Percentiles rank a stretch among this genome's conserved stretches.
Evolutionary conservation across 1,140 invertebrate species (phyloP).

Genomic region (Chironomus tepperi): DNA sequence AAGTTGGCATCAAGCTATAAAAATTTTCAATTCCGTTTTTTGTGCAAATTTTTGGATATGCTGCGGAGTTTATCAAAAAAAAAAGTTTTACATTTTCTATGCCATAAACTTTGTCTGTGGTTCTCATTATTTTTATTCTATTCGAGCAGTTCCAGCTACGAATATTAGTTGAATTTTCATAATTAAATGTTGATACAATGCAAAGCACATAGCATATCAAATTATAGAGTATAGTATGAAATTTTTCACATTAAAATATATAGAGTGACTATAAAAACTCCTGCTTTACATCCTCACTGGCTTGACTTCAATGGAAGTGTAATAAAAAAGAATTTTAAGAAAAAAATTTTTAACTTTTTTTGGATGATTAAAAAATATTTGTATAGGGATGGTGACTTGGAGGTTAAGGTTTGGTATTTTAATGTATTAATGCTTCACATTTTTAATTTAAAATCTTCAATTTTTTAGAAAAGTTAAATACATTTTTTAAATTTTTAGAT

Average conservation of each 20-base stretch:
- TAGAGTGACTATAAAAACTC: neutral
- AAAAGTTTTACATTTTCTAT: neutral
- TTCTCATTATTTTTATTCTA: neutral
- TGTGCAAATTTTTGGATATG: neutral
- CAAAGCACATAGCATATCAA: slow-evolving; percentile 12
- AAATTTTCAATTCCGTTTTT: neutral
- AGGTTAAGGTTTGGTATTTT: too few species aligned
- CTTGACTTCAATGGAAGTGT: neutral
- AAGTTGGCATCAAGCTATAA: neutral
- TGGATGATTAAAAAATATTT: neutral
- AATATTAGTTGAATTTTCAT: slow-evolving; percentile 16
- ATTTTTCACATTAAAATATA: neutral
- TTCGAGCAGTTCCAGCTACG: neutral
- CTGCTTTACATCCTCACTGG: too few species aligned
- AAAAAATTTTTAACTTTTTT: neutral
- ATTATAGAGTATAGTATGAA: neutral
- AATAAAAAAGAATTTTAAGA: neutral
- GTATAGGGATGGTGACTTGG: neutral
- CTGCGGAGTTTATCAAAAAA: neutral
- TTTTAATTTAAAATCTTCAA: too few species aligned
- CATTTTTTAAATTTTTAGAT: too few species aligned
- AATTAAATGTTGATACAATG: neutral
- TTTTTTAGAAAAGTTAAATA: too few species aligned
- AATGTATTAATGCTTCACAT: too few species aligned
- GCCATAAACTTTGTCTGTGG: slow-evolving; percentile 19